phyloP scores from a whole-genome alignment of 2,888 invertebrate species.

The Xestobium rufovillosum region DNA sequence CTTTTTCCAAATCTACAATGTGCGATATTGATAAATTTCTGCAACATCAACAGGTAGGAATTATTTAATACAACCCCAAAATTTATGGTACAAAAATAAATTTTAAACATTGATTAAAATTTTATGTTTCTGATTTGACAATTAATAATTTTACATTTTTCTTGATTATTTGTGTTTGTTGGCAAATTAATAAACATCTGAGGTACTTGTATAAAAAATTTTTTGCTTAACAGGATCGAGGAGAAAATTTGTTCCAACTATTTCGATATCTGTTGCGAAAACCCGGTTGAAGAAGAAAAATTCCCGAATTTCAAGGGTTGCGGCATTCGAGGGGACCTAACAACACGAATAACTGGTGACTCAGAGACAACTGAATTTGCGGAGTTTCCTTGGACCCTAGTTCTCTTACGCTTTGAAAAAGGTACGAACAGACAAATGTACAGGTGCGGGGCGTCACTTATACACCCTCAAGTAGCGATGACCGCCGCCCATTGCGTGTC shows the following conservation, averaged over 20 bases:
- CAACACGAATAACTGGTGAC: not conserved
- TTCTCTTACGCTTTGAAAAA: not conserved
- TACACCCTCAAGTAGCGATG: slow-evolving; percentile 50
- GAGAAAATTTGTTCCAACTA: not conserved
- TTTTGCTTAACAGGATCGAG: no score
- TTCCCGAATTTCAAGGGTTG: not conserved
- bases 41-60: no score
- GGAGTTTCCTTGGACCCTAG: not conserved
- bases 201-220: no score
- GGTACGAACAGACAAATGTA: not conserved
- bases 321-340: not conserved
- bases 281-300: not conserved
- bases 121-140: no score
- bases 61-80: no score
- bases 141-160: no score
- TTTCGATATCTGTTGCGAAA: slow-evolving; percentile 1
- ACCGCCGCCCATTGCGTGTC: slow-evolving; percentile 70
- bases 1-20: no score
- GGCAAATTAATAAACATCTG: no score
- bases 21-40: no score
- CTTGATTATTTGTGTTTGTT: no score
- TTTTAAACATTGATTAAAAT: no score
- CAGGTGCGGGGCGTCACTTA: not conserved
- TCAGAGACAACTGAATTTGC: not conserved
- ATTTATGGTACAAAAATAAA: no score